Percentiles rank a stretch among this genome's conserved stretches.
Conservation (phyloP, 2,113 vertebrate species). For the Xenus cinereus region DNA sequence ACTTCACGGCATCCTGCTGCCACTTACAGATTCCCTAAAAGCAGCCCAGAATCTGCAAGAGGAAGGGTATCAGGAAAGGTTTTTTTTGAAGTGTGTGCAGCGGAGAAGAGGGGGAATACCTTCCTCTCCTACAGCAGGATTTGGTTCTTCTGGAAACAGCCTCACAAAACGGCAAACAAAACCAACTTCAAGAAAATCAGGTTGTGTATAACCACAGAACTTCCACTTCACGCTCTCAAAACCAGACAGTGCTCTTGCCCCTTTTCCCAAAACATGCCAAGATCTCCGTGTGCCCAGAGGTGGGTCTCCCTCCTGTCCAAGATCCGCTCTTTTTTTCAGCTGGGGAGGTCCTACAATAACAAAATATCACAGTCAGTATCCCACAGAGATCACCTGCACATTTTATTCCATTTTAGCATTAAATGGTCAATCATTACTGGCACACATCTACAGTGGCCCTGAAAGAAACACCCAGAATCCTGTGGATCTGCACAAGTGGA, state of each 20-base stretch:
- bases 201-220: not conserved
- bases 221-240: not conserved
- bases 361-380: not conserved
- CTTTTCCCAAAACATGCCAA: not conserved
- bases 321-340: not conserved
- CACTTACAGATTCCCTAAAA: not conserved
- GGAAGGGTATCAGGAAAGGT: not conserved
- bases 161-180: not conserved
- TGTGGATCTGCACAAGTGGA: not conserved
- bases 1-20: not conserved
- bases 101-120: not conserved
- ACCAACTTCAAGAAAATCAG: not conserved
- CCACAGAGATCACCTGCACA: not conserved
- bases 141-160: not conserved
- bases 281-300: not conserved
- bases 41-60: not conserved
- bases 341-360: not conserved
- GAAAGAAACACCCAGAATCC: not conserved
- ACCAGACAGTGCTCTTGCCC: not conserved
- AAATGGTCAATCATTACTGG: not conserved
- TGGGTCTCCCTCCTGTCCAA: not conserved
- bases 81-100: not conserved
- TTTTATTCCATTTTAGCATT: not conserved
- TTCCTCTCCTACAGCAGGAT: not conserved
- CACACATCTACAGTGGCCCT: not conserved